Percentiles rank a stretch among this genome's conserved stretches.
Evolutionary conservation across 2,797 vertebrate genomes (phyloP).

Genomic region (Sebastes goodei): DNA sequence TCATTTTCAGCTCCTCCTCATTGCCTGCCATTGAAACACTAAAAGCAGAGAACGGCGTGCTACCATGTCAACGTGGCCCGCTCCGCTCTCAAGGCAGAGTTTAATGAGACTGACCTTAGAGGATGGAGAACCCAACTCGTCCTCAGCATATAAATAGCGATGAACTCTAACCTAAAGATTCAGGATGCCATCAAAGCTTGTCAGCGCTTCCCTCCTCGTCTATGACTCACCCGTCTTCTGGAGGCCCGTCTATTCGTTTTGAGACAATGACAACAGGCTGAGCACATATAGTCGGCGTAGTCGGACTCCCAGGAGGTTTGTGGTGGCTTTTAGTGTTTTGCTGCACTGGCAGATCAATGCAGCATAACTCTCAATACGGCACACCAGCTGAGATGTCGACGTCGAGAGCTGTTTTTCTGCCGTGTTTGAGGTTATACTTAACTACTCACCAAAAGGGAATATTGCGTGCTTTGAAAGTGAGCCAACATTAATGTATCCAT

Average conservation of each 20-base stretch:
- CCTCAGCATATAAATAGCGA: conserved; percentile 68
- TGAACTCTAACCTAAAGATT: conserved; percentile 51
- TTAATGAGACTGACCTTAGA: conserved; percentile 79
- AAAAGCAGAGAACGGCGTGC: background rate
- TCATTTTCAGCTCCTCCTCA: background rate
- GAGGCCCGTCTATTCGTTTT: conserved; percentile 47
- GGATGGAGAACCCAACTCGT: conserved; percentile 41
- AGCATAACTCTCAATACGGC: conserved; percentile 16
- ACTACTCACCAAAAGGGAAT: conserved; percentile 4
- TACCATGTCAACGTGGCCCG: background rate
- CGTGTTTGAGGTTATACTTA: conserved; percentile 22
- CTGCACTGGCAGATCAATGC: conserved; percentile 57
- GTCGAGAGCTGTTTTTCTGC: conserved; percentile 15
- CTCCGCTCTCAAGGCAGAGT: conserved; percentile 45
- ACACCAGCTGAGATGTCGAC: conserved; percentile 15
- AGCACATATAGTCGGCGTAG: conserved; percentile 27
- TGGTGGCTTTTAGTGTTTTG: conserved; percentile 61
- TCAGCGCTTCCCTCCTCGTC: conserved; percentile 33
- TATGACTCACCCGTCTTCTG: conserved; percentile 63
- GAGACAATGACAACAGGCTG: conserved; percentile 64
- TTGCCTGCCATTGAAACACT: background rate
- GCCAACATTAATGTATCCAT: conserved; percentile 29
- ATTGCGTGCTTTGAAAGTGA: conserved; percentile 9
- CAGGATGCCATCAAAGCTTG: conserved; percentile 55
- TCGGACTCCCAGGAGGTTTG: conserved; percentile 55